Percentiles rank a stretch among this genome's conserved stretches.
These are phyloP conservation scores for Gambusia affinis DNA, from an alignment of 2,113 vertebrate genomes.

Conservation along the genomic window DNA sequence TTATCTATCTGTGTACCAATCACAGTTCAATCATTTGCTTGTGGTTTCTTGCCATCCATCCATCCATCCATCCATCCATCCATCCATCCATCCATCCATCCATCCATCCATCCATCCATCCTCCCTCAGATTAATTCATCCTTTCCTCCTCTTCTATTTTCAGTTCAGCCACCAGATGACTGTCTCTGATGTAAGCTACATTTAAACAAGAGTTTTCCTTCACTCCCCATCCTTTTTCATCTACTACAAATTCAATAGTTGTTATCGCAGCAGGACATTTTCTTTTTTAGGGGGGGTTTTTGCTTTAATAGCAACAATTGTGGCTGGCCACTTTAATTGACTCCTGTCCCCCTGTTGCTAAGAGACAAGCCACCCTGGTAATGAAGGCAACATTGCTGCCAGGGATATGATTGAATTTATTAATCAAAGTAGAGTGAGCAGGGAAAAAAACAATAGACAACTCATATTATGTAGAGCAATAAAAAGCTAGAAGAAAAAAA, in stretches of 20 bases:
- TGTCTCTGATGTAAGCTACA: no score
- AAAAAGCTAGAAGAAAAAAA: constrained; percentile 3
- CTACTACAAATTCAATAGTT: constrained; percentile 17
- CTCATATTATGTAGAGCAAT: neutral
- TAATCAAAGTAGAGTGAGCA: constrained; percentile 44
- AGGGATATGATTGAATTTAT: constrained; percentile 36
- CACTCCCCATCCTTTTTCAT: neutral
- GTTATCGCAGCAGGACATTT: constrained; percentile 12
- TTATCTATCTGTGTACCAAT: neutral
- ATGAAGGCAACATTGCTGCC: constrained; percentile 49
- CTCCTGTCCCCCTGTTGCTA: constrained; percentile 74
- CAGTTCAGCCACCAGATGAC: no score
- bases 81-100: neutral
- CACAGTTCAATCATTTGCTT: neutral
- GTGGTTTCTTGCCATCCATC: neutral
- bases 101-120: neutral
- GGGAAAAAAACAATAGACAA: constrained; percentile 14
- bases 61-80: neutral
- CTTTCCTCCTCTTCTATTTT: neutral
- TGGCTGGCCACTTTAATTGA: constrained; percentile 67
- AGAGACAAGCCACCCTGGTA: constrained; percentile 66
- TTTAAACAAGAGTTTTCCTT: no score
- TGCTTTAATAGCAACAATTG: constrained; percentile 40
- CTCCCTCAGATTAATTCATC: no score
- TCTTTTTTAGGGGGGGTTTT: no score